Evolutionary conservation across 2,797 vertebrate species (phyloP).

Genomic region (Prionace glauca): DNA sequence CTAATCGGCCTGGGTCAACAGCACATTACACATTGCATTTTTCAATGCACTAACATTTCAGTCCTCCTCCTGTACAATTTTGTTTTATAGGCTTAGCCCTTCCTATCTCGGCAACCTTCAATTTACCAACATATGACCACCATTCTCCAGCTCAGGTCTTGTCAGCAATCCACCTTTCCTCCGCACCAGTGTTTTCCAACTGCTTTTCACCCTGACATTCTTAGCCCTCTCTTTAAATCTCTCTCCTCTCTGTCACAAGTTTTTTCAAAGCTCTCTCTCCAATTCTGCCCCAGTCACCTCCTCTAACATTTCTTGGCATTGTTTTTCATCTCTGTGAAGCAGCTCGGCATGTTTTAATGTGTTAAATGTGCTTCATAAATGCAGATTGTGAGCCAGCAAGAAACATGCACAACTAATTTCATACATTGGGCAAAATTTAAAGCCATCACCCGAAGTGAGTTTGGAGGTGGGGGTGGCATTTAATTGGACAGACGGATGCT

Average conservation of each 20-base stretch:
- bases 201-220: background rate
- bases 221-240: background rate
- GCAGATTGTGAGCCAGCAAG: background rate
- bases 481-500: too few relatives aligned
- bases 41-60: background rate
- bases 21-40: background rate
- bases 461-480: too few relatives aligned
- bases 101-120: too few relatives aligned
- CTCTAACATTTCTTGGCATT: background rate
- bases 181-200: background rate
- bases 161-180: background rate
- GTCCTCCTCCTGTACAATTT: background rate
- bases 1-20: background rate
- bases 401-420: background rate
- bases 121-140: background rate
- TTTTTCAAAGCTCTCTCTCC: background rate
- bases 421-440: background rate
- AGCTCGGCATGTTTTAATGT: too few relatives aligned
- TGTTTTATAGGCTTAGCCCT: background rate
- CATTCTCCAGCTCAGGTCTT: background rate
- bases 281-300: background rate
- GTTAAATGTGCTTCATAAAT: background rate
- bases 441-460: too few relatives aligned
- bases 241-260: background rate
- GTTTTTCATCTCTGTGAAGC: background rate